Evolutionary conservation across 2,797 vertebrate genomes (phyloP).

Genomic region (Dryobates pubescens): DNA sequence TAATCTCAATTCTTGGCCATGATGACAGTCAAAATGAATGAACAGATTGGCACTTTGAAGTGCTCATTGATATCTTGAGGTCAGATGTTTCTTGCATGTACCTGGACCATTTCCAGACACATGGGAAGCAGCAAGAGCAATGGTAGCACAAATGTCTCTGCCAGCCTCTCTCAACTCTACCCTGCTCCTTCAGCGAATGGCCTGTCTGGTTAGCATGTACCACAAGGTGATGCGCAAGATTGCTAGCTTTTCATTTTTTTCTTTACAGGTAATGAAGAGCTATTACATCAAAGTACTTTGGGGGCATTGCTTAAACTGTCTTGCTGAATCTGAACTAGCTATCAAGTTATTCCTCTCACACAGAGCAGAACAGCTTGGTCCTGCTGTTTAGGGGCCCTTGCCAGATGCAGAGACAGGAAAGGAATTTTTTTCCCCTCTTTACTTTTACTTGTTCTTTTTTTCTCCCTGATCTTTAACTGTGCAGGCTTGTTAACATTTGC

Average conservation of each 20-base stretch:
- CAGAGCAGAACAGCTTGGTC: constrained; percentile 64
- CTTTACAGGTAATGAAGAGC: background rate
- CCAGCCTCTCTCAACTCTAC: background rate
- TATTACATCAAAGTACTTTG: constrained; percentile 5
- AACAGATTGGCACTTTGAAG: constrained; percentile 32
- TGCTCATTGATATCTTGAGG: constrained; percentile 40
- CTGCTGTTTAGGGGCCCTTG: constrained; percentile 63
- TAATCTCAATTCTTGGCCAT: constrained; percentile 31
- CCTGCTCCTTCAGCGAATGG: background rate
- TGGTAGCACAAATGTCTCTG: background rate
- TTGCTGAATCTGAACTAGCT: constrained; percentile 34
- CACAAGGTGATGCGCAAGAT: background rate
- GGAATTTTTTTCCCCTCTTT: background rate
- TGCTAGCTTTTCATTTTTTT: background rate
- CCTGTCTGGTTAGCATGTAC: background rate
- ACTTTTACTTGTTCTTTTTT: background rate
- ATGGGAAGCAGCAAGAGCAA: background rate
- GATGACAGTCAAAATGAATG: constrained; percentile 57
- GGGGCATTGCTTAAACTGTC: constrained; percentile 8
- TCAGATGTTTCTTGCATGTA: constrained; percentile 22
- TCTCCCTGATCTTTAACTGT: background rate
- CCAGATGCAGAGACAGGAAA: constrained; percentile 36
- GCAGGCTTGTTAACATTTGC: background rate
- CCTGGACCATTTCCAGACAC: constrained; percentile 24
- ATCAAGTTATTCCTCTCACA: constrained; percentile 52